Evolutionary conservation across 2,888 invertebrate genomes (phyloP), one percentile per base, ranked within the genome.

Genomic region (Agonum fuliginosum): DNA sequence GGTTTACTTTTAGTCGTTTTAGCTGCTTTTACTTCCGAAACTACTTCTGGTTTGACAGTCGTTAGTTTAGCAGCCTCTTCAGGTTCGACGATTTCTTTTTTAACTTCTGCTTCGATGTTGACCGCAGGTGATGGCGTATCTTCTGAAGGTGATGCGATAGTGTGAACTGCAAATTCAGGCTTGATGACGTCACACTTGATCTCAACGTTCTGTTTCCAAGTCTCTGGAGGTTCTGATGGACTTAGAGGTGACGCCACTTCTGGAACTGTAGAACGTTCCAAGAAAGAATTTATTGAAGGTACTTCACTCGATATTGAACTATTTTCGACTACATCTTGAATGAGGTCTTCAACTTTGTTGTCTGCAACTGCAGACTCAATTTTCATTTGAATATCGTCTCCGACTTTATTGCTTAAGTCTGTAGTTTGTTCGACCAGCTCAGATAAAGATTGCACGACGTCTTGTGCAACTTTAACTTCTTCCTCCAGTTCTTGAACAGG

Each of bases 91-190:
- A 76, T 73, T 58, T 81, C 78, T 10, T 81, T 2, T 17, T 37
- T 67, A 19, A 41, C 20, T 20, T 19, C 10, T 27, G 81, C 78
- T 77, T 80, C 80, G 78, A 82, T 78, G 37, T 79, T 79, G 24
- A 78, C 78, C 37, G 78, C 79, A 69, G 79, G 73, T 48, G 81
- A 70, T 71, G 67, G 62, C 46, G 71, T 82, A 71, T 84, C 84
- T 78, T 84, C 84, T 3, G 83, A 83, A 27, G 85, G 83, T 14
- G 84, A 82, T 12, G 84, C 79, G 10, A 84, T 79, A 1, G 82
- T 81, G 69, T 81, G 81, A 75, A 83, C 83, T 2, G 84, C 82
- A 80, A 82, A 84, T 80, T 85, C 83, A 0, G 84, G 83, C 43
- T 80, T 70, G 75, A 85, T 84, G 24, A 82, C 81, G 76, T 85